These are phyloP conservation scores for Butorides virescens DNA, from an alignment of 2,113 vertebrate genomes.

Conservation along the genomic window DNA sequence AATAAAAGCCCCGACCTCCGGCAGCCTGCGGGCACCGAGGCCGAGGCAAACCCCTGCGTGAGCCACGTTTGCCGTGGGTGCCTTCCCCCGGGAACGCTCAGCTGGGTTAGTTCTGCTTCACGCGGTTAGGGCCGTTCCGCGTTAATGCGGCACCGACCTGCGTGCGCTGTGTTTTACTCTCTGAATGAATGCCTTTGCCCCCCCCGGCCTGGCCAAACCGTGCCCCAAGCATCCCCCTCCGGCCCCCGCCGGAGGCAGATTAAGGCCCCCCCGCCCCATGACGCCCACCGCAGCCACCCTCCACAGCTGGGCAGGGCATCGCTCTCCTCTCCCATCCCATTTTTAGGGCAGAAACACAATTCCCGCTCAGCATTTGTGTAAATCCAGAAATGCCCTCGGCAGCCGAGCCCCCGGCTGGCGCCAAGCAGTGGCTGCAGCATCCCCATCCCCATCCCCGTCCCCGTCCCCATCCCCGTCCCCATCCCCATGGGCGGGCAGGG, in stretches of 20 bases:
- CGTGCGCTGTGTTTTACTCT: neutral
- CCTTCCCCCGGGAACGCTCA: neutral
- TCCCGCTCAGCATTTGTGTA: neutral
- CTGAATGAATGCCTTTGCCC: neutral
- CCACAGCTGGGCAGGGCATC: neutral
- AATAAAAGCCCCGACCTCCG: rapidly evolving
- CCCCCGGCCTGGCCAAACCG: neutral
- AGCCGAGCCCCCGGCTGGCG: rapidly evolving
- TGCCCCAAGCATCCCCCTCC: neutral
- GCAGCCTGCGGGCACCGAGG: neutral
- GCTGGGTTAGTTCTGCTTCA: neutral
- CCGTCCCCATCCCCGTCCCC: neutral
- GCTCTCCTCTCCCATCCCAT: rapidly evolving
- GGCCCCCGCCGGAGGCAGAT: neutral
- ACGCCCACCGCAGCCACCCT: too few species aligned
- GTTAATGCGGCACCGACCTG: neutral
- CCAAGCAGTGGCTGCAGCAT: neutral
- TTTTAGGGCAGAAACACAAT: neutral
- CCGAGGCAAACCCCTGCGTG: neutral
- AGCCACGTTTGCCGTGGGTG: rapidly evolving
- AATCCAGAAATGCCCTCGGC: rapidly evolving
- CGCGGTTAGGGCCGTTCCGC: neutral
- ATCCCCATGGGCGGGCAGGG: neutral
- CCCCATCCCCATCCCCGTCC: rapidly evolving
- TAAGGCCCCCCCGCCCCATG: neutral